Percentiles rank a stretch among this genome's conserved stretches.
These are phyloP conservation scores for Oryzias curvinotus DNA, from an alignment of 2,113 vertebrate genomes.

Conservation along the genomic window DNA sequence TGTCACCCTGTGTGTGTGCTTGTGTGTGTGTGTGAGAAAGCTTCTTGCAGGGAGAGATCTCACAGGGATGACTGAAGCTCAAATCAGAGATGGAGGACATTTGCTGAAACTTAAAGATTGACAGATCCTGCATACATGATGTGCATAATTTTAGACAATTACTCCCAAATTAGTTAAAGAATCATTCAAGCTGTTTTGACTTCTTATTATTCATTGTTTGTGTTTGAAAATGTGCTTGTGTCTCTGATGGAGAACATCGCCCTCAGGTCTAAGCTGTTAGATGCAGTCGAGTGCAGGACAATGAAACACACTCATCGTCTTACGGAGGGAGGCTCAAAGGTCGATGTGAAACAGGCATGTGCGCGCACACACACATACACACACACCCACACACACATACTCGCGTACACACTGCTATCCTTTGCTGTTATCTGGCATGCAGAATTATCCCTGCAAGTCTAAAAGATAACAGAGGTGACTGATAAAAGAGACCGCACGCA, in stretches of 20 bases:
- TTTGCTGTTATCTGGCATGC: slow-evolving; percentile 52
- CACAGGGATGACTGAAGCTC: slow-evolving; percentile 37
- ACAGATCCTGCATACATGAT: neutral
- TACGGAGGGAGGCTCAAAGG: slow-evolving; percentile 20
- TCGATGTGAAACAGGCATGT: slow-evolving; percentile 10
- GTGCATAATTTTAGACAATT: slow-evolving; percentile 18
- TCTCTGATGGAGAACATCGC: slow-evolving; percentile 34
- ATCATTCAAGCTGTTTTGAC: slow-evolving; percentile 22
- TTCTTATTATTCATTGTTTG: slow-evolving; percentile 32
- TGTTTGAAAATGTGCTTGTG: slow-evolving; percentile 6
- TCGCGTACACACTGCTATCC: slow-evolving; percentile 31
- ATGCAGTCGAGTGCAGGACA: slow-evolving; percentile 35
- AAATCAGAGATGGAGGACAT: slow-evolving; percentile 21
- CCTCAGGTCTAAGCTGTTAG: slow-evolving; percentile 22
- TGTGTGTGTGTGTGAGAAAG: slow-evolving; percentile 7
- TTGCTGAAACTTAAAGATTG: neutral
- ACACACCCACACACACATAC: neutral
- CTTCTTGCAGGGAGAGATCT: slow-evolving; percentile 26
- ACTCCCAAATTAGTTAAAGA: slow-evolving; percentile 39
- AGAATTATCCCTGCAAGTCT: slow-evolving; percentile 45
- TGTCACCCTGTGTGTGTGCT: slow-evolving; percentile 27
- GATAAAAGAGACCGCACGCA: slow-evolving; percentile 32
- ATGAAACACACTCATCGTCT: slow-evolving; percentile 49
- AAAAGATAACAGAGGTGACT: slow-evolving; percentile 58
- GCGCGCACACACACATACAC: no score